These are phyloP conservation scores for Cettia cetti DNA, from an alignment of 2,113 vertebrate genomes.

Conservation along the genomic window DNA sequence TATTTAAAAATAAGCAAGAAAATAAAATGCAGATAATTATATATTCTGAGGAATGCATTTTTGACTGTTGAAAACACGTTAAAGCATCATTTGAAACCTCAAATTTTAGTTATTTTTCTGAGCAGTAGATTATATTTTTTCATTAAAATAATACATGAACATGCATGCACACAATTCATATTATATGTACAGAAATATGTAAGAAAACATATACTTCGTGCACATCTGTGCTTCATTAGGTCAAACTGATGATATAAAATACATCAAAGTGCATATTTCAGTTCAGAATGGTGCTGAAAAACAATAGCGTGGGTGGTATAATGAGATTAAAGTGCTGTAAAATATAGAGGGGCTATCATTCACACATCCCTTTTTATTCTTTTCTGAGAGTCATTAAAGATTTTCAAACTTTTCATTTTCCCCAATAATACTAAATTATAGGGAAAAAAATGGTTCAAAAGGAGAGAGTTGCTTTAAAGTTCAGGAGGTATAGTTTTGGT, in stretches of 20 bases:
- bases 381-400: not conserved
- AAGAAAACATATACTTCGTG: not conserved
- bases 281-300: not conserved
- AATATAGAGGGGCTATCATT: accelerated
- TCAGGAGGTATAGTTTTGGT: not conserved
- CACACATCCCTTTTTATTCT: not conserved
- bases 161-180: not conserved
- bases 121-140: not conserved
- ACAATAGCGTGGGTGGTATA: no score
- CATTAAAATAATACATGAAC: not conserved
- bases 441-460: not conserved
- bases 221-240: not conserved
- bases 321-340: not conserved
- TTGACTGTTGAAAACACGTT: not conserved
- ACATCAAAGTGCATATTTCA: not conserved
- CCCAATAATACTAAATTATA: not conserved
- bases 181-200: not conserved
- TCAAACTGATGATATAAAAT: not conserved
- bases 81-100: not conserved
- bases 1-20: not conserved
- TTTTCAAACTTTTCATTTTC: not conserved
- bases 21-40: not conserved
- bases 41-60: not conserved
- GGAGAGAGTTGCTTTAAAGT: not conserved
- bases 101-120: not conserved